Conservation (phyloP, 2,888 invertebrate species). For the Orthosia gothica region DNA sequence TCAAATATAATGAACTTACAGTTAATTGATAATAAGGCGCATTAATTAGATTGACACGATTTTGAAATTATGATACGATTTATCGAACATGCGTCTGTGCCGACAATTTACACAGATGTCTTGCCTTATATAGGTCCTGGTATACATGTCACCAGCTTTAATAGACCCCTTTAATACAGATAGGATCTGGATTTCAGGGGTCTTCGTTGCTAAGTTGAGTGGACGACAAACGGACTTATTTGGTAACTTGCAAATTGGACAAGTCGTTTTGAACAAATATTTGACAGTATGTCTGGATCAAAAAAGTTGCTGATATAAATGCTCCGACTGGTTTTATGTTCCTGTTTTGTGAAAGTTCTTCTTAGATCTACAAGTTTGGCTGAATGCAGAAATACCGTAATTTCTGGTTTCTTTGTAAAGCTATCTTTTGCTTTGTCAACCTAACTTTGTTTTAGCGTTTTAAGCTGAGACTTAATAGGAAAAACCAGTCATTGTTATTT, state of each 20-base stretch:
- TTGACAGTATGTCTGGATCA: constrained; percentile 49
- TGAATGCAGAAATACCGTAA: constrained; percentile 10
- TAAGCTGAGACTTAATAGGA: background rate
- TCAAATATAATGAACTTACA: constrained; percentile 61
- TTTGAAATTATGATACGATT: constrained; percentile 70
- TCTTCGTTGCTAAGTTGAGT: constrained; percentile 56
- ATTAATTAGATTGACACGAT: constrained; percentile 75
- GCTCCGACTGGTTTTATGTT: constrained; percentile 37
- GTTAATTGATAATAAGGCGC: constrained; percentile 64
- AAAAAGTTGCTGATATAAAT: constrained; percentile 43
- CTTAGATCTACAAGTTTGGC: constrained; percentile 19
- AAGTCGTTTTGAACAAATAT: constrained; percentile 60
- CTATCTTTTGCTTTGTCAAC: background rate
- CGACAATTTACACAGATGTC: constrained; percentile 67
- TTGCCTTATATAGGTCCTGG: constrained; percentile 64
- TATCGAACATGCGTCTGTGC: constrained; percentile 72
- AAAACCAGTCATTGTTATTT: constrained; percentile 42
- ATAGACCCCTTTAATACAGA: constrained; percentile 37
- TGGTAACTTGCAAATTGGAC: constrained; percentile 66
- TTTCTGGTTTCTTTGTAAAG: background rate
- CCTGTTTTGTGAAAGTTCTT: constrained; percentile 44
- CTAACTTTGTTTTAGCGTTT: background rate
- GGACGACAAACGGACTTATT: constrained; percentile 45
- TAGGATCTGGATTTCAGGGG: constrained; percentile 35
- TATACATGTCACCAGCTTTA: constrained; percentile 49